Percentiles rank a stretch among this genome's conserved stretches.
These are phyloP conservation scores for Gari tellinella DNA, from an alignment of 2,888 invertebrate genomes.

Conservation along the genomic window DNA sequence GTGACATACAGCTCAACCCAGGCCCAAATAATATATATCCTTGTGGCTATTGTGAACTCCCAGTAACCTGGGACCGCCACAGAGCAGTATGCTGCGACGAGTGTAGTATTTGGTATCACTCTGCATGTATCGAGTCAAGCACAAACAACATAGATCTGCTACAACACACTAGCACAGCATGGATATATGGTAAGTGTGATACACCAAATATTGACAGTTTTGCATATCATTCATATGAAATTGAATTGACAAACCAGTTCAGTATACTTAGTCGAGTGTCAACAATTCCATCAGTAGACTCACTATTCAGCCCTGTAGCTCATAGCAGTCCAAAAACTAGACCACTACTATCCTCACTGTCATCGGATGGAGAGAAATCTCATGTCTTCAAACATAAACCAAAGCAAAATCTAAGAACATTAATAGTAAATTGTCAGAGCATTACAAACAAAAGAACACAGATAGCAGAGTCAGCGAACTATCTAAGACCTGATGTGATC, in stretches of 20 bases:
- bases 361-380: background rate
- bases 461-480: too few relatives aligned
- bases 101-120: slow-evolving; percentile 6
- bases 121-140: background rate
- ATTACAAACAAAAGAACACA: too few relatives aligned
- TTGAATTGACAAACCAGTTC: slow-evolving; percentile 1
- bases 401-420: background rate
- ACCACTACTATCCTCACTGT: background rate
- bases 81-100: slow-evolving; percentile 4
- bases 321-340: background rate
- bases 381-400: background rate
- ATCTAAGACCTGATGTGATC: too few relatives aligned
- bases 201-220: background rate
- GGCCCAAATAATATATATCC: slow-evolving; percentile 2
- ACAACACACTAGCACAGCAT: background rate
- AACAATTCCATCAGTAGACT: slow-evolving; percentile 4
- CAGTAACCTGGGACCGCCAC: background rate
- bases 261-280: background rate
- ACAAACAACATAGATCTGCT: background rate
- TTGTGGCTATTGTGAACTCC: slow-evolving; percentile 4
- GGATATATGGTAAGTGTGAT: slow-evolving; percentile 3
- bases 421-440: background rate
- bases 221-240: slow-evolving; percentile 6
- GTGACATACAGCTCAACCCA: background rate
- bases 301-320: background rate